Conservation (phyloP, 2,797 vertebrate species). For the Typhlichthys eigenmanni region DNA sequence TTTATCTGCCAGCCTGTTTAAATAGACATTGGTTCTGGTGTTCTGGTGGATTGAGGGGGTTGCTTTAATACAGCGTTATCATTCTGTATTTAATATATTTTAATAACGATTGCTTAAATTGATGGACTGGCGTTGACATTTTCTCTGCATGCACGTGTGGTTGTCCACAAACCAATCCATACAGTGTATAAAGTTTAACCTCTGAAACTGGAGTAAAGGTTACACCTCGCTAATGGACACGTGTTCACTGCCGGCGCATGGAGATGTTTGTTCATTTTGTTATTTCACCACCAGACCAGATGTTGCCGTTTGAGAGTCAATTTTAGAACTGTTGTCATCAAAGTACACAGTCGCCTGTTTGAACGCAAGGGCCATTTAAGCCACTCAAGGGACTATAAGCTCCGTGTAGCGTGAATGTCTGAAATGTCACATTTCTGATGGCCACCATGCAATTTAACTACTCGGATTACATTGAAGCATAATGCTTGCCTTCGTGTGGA, state of each 20-base stretch:
- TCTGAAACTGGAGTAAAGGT: constrained; percentile 60
- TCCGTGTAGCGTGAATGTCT: not conserved
- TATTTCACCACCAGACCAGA: constrained; percentile 53
- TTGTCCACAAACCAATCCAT: too few species aligned
- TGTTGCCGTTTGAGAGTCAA: constrained; percentile 43
- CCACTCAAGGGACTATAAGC: not conserved
- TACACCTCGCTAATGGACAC: constrained; percentile 56
- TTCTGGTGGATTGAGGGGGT: not conserved
- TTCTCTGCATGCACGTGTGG: too few species aligned
- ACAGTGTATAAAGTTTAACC: too few species aligned
- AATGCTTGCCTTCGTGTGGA: too few species aligned
- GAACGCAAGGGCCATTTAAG: constrained; percentile 20
- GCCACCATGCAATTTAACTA: not conserved
- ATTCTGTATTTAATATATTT: too few species aligned
- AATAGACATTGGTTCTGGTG: constrained; percentile 33
- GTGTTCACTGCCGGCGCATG: constrained; percentile 11
- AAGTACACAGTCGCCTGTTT: constrained; percentile 27
- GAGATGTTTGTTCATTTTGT: constrained; percentile 62
- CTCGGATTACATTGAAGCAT: too few species aligned
- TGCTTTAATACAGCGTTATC: too few species aligned
- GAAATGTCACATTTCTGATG: not conserved
- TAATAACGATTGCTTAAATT: too few species aligned
- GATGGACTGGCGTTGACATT: too few species aligned
- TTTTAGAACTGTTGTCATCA: not conserved
- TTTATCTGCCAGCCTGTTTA: constrained; percentile 58